phyloP scores from a whole-genome alignment of 2,113 vertebrate genomes.

The Melanotaenia duboulayi region DNA sequence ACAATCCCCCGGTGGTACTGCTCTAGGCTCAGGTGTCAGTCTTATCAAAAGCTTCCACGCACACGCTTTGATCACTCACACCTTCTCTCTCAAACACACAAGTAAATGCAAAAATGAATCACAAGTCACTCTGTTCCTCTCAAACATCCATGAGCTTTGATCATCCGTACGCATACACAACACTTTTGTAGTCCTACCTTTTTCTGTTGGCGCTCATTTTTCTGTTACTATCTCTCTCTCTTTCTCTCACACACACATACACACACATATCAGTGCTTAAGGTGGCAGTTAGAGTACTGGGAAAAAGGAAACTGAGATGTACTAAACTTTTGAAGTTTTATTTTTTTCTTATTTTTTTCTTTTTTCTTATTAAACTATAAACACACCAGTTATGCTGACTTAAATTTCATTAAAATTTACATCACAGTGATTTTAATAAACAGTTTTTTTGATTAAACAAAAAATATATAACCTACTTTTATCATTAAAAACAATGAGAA shows the following conservation, averaged over 20 bases:
- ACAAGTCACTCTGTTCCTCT: conserved; percentile 58
- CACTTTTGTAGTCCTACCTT: conserved; percentile 46
- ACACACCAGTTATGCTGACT: conserved; percentile 9
- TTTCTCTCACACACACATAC: background rate
- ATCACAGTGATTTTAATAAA: background rate
- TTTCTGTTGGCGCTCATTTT: conserved; percentile 39
- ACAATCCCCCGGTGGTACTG: conserved; percentile 65
- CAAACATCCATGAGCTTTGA: conserved; percentile 66
- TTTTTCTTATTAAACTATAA: conserved; percentile 20
- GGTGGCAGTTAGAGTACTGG: conserved; percentile 6
- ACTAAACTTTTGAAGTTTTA: conserved; percentile 40
- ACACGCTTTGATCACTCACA: conserved; percentile 72
- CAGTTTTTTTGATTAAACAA: background rate
- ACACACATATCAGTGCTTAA: conserved; percentile 5
- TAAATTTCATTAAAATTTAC: conserved; percentile 1
- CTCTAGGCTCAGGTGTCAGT: conserved; percentile 69
- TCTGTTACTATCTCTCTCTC: conserved; percentile 5
- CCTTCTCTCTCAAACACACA: conserved; percentile 36
- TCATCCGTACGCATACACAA: conserved; percentile 54
- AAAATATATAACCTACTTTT: background rate
- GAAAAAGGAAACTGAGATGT: conserved; percentile 7
- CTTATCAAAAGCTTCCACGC: conserved; percentile 69
- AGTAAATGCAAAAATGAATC: conserved; percentile 49
- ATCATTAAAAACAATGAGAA: background rate
- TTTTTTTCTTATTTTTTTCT: conserved; percentile 19